A percentile compares a stretch with the other conserved stretches of the same genome.
phyloP scores from a whole-genome alignment of 2,113 vertebrate genomes.

The Phoenicopterus ruber region DNA sequence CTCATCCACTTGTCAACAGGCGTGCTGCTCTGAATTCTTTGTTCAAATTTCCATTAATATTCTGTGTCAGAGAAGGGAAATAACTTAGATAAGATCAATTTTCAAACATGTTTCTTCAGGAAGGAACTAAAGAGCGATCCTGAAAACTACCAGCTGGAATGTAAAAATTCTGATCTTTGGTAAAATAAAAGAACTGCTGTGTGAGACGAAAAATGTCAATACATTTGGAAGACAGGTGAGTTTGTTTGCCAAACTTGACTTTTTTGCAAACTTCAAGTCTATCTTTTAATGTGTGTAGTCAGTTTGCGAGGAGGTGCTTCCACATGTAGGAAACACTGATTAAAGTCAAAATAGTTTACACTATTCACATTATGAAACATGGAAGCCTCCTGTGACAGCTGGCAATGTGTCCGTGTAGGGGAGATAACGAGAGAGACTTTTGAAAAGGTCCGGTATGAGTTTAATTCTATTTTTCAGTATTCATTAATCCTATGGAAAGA shows the following conservation, averaged over 20 bases:
- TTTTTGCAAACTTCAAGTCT: background rate
- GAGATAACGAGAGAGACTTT: background rate
- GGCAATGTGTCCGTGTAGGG: background rate
- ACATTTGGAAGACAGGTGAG: background rate
- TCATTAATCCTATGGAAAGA: background rate
- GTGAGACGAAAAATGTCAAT: background rate
- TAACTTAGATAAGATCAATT: constrained; percentile 31
- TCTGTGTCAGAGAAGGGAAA: constrained; percentile 27
- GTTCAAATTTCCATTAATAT: background rate
- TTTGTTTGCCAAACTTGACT: background rate
- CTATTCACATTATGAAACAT: background rate
- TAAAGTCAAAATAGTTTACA: background rate
- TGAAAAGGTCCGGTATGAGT: background rate
- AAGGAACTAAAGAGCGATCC: background rate
- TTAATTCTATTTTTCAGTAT: background rate
- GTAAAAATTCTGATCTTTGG: constrained; percentile 3
- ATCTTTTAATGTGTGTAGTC: background rate
- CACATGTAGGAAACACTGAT: background rate
- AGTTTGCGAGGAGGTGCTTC: background rate
- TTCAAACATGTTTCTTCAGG: constrained; percentile 22
- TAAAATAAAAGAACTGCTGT: background rate
- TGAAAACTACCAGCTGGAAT: background rate
- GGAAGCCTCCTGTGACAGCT: background rate
- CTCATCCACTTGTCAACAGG: background rate
- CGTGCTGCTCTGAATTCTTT: background rate